Evolutionary conservation across 1,140 invertebrate species (phyloP).

Genomic region (Zaprionus kolodkinae): DNA sequence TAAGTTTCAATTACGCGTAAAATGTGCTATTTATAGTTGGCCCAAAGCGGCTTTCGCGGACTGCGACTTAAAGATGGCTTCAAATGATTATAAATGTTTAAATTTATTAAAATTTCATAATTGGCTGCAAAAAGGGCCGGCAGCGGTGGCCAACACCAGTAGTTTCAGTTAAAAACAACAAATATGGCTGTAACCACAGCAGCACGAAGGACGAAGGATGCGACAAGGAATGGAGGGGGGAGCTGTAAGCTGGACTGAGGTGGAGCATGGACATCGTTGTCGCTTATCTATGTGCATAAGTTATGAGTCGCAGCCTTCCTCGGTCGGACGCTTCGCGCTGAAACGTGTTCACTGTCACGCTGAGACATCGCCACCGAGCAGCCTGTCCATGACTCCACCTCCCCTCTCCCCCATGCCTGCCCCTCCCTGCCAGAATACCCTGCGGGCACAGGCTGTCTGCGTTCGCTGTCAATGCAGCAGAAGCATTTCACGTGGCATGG

Average conservation of each 20-base stretch:
- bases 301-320: constrained; percentile 57
- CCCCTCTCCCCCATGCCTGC: no score
- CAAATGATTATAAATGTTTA: constrained; percentile 61
- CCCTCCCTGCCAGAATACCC: neutral
- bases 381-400: neutral
- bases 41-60: neutral
- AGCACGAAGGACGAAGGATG: constrained; percentile 26
- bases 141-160: constrained; percentile 40
- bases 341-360: constrained; percentile 78
- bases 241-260: constrained; percentile 29
- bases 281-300: constrained; percentile 83
- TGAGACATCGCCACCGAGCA: constrained; percentile 25
- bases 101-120: constrained; percentile 77
- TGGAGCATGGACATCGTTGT: constrained; percentile 31
- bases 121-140: constrained; percentile 70
- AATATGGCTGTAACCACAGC: constrained; percentile 39
- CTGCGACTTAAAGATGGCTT: constrained; percentile 42
- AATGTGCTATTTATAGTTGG: constrained; percentile 17
- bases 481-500: constrained; percentile 39
- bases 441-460: constrained; percentile 11
- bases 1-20: constrained; percentile 40
- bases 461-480: constrained; percentile 35
- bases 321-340: constrained; percentile 54
- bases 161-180: constrained; percentile 27
- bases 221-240: neutral